These are phyloP conservation scores for Dasypogon diadema DNA, from an alignment of 2,888 invertebrate genomes.

Conservation along the genomic window DNA sequence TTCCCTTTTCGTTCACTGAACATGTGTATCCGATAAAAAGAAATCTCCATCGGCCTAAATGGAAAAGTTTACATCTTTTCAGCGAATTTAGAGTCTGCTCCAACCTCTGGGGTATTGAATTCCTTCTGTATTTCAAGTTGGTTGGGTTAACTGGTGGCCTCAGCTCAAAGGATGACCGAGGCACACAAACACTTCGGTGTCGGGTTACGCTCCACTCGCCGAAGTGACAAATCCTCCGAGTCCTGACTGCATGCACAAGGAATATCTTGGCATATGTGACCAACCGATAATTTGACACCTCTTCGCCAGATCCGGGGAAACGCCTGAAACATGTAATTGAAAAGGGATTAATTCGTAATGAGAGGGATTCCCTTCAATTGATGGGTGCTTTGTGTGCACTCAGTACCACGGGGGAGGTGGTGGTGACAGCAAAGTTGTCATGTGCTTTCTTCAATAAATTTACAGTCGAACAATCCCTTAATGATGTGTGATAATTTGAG, in stretches of 20 bases:
- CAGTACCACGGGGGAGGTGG: neutral
- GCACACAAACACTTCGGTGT: conserved; percentile 17
- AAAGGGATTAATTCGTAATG: conserved; percentile 48
- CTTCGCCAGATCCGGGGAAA: neutral
- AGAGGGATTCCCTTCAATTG: conserved; percentile 27
- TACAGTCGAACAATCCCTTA: neutral
- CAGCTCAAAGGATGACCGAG: conserved; percentile 7
- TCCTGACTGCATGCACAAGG: neutral
- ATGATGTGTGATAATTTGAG: conserved; percentile 1
- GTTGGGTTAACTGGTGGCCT: conserved; percentile 19
- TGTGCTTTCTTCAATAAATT: conserved; percentile 4
- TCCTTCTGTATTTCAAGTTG: conserved; percentile 1
- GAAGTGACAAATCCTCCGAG: neutral
- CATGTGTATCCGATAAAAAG: neutral
- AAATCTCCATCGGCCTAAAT: conserved; percentile 14
- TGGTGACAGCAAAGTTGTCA: neutral
- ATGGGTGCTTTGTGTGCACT: neutral
- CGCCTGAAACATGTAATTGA: conserved; percentile 41
- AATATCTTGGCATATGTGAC: conserved; percentile 49
- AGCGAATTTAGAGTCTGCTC: conserved; percentile 10
- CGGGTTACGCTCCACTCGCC: conserved; percentile 18
- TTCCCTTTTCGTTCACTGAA: neutral
- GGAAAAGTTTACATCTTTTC: conserved; percentile 38
- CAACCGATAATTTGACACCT: conserved; percentile 51
- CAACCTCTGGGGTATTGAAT: neutral